Conservation (phyloP, 2,113 vertebrate genomes). For the Megaceryle maxima region DNA sequence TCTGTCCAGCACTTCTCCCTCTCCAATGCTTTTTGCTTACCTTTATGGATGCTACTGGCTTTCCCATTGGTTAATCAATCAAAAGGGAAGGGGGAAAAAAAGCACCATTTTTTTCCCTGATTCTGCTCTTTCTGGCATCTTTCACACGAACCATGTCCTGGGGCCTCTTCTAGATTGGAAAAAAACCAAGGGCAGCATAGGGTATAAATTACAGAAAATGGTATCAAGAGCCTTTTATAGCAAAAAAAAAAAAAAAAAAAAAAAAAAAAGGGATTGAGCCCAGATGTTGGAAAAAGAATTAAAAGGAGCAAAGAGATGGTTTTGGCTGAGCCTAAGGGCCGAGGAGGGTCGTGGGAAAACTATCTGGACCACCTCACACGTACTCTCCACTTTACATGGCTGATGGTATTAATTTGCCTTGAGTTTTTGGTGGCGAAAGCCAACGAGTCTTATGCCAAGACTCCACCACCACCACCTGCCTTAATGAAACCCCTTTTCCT, state of each 20-base stretch:
- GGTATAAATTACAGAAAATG: background rate
- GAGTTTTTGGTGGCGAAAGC: background rate
- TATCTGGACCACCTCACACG: fast-evolving
- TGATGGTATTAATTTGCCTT: background rate
- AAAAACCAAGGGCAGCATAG: too few relatives aligned
- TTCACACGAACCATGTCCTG: background rate
- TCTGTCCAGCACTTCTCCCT: background rate
- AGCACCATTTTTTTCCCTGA: background rate
- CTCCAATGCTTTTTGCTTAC: background rate
- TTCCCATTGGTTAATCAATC: background rate
- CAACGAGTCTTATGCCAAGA: background rate
- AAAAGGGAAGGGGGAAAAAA: background rate
- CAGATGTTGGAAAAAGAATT: background rate
- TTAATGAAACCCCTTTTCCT: background rate
- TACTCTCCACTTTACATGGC: background rate
- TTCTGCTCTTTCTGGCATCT: background rate
- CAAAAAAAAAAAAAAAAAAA: background rate
- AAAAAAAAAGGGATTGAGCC: background rate
- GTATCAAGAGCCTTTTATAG: background rate
- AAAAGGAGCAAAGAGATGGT: background rate
- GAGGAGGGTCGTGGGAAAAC: background rate
- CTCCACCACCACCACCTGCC: background rate
- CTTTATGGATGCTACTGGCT: background rate
- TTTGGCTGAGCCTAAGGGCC: background rate
- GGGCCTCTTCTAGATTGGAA: background rate